phyloP scores from a whole-genome alignment of 1,140 invertebrate species.

The Drosophila grimshawi region DNA sequence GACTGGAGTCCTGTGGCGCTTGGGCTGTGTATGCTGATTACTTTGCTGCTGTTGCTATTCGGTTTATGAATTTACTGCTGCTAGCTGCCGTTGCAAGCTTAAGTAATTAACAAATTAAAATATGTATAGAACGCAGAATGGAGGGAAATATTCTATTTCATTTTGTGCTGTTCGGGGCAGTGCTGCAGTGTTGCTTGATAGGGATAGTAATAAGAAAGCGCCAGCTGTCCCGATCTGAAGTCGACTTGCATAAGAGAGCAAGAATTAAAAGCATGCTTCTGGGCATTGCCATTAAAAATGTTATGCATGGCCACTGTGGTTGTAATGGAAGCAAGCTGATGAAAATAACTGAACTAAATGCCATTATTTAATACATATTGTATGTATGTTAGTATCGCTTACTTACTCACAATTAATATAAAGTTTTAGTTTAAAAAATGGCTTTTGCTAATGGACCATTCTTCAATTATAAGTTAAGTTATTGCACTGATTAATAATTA shows the following conservation, averaged over 20 bases:
- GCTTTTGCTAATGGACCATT: no score
- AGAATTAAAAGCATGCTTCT: constrained; percentile 35
- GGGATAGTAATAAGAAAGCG: not conserved
- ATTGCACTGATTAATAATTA: no score
- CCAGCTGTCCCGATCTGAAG: not conserved
- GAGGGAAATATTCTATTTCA: constrained; percentile 13
- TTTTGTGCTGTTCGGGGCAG: not conserved
- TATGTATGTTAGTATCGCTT: no score
- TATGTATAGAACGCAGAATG: constrained; percentile 53
- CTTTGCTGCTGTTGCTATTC: constrained; percentile 53
- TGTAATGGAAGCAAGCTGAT: constrained; percentile 24
- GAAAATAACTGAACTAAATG: constrained; percentile 8
- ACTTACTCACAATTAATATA: no score
- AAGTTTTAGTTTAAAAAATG: no score
- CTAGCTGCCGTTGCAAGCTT: constrained; percentile 49
- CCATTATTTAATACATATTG: constrained; percentile 1
- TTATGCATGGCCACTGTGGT: constrained; percentile 33
- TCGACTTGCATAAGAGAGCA: constrained; percentile 7
- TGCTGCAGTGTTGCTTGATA: constrained; percentile 19
- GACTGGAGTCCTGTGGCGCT: constrained; percentile 17
- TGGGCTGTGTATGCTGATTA: constrained; percentile 68
- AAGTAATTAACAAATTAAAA: constrained; percentile 82
- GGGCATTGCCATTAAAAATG: constrained; percentile 32
- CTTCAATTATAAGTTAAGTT: no score
- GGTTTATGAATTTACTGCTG: constrained; percentile 64